Evolutionary conservation across 1,140 invertebrate species (phyloP).

Genomic region (Himalopsyche phryganea): DNA sequence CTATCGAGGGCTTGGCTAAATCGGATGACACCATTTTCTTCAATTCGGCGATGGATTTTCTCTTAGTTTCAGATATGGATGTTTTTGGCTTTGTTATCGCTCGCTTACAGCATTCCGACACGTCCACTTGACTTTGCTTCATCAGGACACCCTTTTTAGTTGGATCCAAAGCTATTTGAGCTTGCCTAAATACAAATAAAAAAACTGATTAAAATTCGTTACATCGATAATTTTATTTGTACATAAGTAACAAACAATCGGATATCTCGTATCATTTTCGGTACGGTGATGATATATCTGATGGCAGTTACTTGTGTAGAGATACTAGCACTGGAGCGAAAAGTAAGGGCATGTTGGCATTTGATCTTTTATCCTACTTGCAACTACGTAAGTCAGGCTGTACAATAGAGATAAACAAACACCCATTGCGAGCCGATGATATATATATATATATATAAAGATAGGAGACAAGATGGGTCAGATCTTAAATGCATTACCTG

Average conservation of each 20-base stretch:
- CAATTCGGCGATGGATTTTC: conserved; percentile 6
- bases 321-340: too few species aligned
- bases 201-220: background rate
- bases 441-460: too few species aligned
- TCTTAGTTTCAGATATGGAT: background rate
- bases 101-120: conserved; percentile 26
- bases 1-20: background rate
- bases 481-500: too few species aligned
- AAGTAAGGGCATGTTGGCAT: too few species aligned
- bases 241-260: background rate
- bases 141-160: conserved; percentile 8
- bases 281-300: too few species aligned
- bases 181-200: conserved; percentile 16
- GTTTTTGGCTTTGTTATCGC: conserved; percentile 6
- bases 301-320: too few species aligned
- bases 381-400: too few species aligned
- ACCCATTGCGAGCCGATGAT: too few species aligned
- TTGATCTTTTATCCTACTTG: too few species aligned
- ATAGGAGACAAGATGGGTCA: too few species aligned
- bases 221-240: background rate
- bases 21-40: background rate
- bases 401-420: too few species aligned
- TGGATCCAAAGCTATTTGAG: conserved; percentile 7
- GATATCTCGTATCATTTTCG: too few species aligned
- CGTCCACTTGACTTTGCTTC: conserved; percentile 27